Base-by-base conservation (phyloP, 1,140 invertebrate genomes). In the Trachymyrmex septentrionalis region DNA sequence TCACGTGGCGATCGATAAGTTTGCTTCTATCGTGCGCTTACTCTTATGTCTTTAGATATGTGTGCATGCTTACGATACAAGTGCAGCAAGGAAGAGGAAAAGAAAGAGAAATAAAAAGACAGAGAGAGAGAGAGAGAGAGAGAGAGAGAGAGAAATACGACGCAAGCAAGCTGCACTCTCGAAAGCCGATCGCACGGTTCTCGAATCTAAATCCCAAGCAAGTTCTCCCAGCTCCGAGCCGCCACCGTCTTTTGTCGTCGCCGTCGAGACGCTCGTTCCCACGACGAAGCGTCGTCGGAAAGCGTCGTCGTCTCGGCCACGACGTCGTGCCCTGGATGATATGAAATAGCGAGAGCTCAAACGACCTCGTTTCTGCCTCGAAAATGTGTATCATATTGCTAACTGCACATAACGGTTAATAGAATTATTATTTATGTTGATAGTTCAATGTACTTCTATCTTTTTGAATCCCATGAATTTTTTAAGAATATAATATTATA, bases 1-100 rank as follows among this genome's bases (percentile, higher is more conserved):
- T 76, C 75, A 73, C 75, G 55, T 64, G 57, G 38, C 61, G 85
- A 89, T 90, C 88, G 88, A 90, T 90, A 90, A 59, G 50, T 82
- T 81, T 71, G 55, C 64, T 38, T 86, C 82, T 77, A 90, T 89
- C 77, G 63, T 77, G 87, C 87, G 73, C 87, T 38, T 86, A 82
- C 76, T 86, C 84, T 88, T 30, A 14, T 64, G 34, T 71, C 21
- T 38, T 16, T 71, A 73, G 38, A 78, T 44, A 27, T 80, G 55
- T 80, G 73, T 88, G 64, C 34, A 66, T 24, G 14, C 44, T 59
- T 30, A 57, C 12, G 55, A 16, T 67, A 30, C 24, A 66, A 72
- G 53, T 7, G 66, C n/a, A 75, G 1, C 38, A 27, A 66, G 7
- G 34, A 24, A 53, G 16, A 75, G 48, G n/a, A 14, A 9, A 53